Evolutionary conservation across 30 jellyfish, hydroid and myxozoan species (phyloP), one percentile per base, ranked within the genome.

Genomic region (Catostylus mosaicus): DNA sequence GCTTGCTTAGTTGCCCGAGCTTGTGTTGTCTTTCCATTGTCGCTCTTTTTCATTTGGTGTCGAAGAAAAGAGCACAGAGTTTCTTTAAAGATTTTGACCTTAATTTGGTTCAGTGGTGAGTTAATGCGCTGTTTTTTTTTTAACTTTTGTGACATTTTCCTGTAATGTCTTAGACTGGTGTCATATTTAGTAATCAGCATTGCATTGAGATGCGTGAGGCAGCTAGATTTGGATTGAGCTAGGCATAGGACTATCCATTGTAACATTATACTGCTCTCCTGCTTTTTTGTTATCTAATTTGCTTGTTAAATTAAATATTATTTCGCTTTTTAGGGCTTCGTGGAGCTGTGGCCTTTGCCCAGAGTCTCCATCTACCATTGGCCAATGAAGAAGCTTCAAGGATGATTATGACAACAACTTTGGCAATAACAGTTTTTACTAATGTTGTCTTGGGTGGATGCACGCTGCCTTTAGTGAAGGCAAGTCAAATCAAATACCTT

Each of bases 321-420:
- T 16, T 48, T 48, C 20, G 14, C 63, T 3, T 16, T 48, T 48
- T 22, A 92, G 98, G 98, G 24, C 83, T 92, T 40, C 88, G 98
- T 50, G 98, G 98, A 5, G 97, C 98, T 40, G 98, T 92, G 80
- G 98, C 98, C 12, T 92, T 75, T 46, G 98, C 98, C 11, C 98
- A 92, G 82, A 92, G 98, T 89, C 84, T 92, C 24, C 96, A 92
- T 74, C 37, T 92, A 26, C 98, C 98, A 12, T 30, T 92, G 56
- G 92, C 92, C 54, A 86, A 92, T 71, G 70, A 50, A 22, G 30
- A 50, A n/a, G 95, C 98, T 19, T 73, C 89, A 0, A 80, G 75
- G 18, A 75, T 92, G 90, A 85, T 92, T 7, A 86, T 85, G 84
- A 92, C 98, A 24, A 92, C 98, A 23, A 92, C 98, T 16, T 88